Evolutionary conservation across 1,140 invertebrate genomes (phyloP).

Genomic region (Drosophila sturtevanti): DNA sequence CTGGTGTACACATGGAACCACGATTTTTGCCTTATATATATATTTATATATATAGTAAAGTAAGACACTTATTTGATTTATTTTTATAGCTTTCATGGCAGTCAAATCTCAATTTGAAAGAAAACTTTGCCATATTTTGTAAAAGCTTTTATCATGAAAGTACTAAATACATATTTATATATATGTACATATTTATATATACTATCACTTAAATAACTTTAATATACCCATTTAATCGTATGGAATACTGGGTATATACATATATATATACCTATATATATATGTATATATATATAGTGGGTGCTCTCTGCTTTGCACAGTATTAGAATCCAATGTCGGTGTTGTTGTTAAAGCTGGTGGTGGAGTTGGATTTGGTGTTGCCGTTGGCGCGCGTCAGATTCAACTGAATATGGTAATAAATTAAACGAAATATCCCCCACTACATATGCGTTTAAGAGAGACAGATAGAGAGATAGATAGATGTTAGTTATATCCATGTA

Average conservation of each 20-base stretch:
- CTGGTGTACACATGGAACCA: too few relatives aligned
- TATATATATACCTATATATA: neutral
- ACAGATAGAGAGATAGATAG: constrained; percentile 23
- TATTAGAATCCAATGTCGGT: constrained; percentile 59
- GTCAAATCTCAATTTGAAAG: too few relatives aligned
- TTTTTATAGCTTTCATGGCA: too few relatives aligned
- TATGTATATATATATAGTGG: neutral
- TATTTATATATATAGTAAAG: too few relatives aligned
- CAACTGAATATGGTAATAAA: constrained; percentile 81
- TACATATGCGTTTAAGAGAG: neutral
- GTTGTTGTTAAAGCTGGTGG: neutral
- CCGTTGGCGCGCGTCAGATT: constrained; percentile 70
- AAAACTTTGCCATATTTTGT: too few relatives aligned
- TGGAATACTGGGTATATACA: neutral
- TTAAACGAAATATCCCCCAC: constrained; percentile 68
- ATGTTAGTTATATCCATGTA: neutral
- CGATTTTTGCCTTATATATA: too few relatives aligned
- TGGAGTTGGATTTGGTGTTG: constrained; percentile 43
- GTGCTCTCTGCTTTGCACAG: neutral
- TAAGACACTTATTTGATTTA: too few relatives aligned
- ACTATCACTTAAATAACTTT: too few relatives aligned
- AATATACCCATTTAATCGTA: neutral
- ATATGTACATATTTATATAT: too few relatives aligned
- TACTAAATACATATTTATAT: too few relatives aligned
- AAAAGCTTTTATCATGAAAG: too few relatives aligned